Conservation (phyloP, 2,888 invertebrate species). For the Junonia oenone region DNA sequence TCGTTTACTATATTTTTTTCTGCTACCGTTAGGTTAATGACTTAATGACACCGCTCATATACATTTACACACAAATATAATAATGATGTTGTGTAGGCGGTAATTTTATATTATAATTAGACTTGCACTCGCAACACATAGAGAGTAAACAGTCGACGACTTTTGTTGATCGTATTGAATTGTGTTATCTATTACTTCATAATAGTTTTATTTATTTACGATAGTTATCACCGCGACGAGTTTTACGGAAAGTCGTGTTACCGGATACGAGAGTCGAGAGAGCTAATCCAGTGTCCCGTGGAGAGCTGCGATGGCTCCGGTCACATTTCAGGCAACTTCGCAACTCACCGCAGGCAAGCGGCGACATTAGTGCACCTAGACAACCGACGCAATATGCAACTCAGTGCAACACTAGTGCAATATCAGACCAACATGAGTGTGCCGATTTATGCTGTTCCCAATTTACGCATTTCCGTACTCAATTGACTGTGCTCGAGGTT, state of each 20-base stretch:
- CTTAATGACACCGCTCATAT: slow-evolving; percentile 33
- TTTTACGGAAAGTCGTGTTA: slow-evolving; percentile 61
- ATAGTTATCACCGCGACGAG: slow-evolving; percentile 64
- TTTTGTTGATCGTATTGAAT: not conserved
- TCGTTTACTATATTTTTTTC: slow-evolving; percentile 31
- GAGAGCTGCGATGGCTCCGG: slow-evolving; percentile 91
- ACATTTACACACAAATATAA: slow-evolving; percentile 4
- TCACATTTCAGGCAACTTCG: slow-evolving; percentile 93
- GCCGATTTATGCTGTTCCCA: slow-evolving; percentile 50
- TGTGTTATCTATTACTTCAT: slow-evolving; percentile 21
- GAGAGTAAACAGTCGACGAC: not conserved
- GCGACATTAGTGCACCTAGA: slow-evolving; percentile 47
- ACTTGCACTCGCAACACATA: slow-evolving; percentile 7
- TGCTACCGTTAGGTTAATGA: slow-evolving; percentile 41
- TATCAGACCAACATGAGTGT: slow-evolving; percentile 20
- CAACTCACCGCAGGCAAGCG: slow-evolving; percentile 92
- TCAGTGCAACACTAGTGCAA: slow-evolving; percentile 38
- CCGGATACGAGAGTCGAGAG: slow-evolving; percentile 84
- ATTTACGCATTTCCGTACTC: slow-evolving; percentile 60
- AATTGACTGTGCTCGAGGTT: slow-evolving; percentile 55
- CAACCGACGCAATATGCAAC: slow-evolving; percentile 78
- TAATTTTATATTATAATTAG: slow-evolving; percentile 17
- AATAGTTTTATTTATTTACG: slow-evolving; percentile 40
- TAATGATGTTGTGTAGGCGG: slow-evolving; percentile 19
- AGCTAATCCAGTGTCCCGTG: slow-evolving; percentile 89